Evolutionary conservation across 2,113 vertebrate genomes (phyloP).

Genomic region (Upupa epops): DNA sequence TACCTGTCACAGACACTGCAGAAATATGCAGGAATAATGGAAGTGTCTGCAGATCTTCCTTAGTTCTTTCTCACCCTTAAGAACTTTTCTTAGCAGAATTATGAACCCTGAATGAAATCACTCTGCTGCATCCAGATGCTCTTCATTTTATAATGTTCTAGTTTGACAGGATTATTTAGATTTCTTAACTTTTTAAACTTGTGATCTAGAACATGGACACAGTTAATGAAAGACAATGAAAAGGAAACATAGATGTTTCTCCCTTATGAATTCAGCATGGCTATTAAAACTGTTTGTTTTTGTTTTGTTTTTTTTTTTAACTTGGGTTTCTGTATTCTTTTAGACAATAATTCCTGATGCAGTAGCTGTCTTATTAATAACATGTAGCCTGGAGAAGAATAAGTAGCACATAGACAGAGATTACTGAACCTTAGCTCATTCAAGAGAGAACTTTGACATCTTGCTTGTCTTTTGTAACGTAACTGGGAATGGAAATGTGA

Average conservation of each 20-base stretch:
- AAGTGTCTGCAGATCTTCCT: neutral
- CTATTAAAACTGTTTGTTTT: neutral
- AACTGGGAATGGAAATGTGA: neutral
- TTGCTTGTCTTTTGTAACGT: neutral
- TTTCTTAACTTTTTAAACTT: rapidly evolving
- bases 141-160: neutral
- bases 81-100: neutral
- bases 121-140: neutral
- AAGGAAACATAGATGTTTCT: neutral
- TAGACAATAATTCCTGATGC: neutral
- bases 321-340: neutral
- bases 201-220: neutral
- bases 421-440: neutral
- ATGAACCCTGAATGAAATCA: neutral
- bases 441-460: neutral
- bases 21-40: neutral
- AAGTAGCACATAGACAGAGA: neutral
- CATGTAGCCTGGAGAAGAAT: neutral
- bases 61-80: neutral
- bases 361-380: neutral
- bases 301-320: neutral
- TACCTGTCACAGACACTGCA: neutral
- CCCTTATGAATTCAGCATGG: neutral
- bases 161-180: neutral
- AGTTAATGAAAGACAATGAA: neutral